Evolutionary conservation across 2,113 vertebrate species (phyloP), one percentile per base, ranked within the genome.

Genomic region (Poeciliopsis prolifica): DNA sequence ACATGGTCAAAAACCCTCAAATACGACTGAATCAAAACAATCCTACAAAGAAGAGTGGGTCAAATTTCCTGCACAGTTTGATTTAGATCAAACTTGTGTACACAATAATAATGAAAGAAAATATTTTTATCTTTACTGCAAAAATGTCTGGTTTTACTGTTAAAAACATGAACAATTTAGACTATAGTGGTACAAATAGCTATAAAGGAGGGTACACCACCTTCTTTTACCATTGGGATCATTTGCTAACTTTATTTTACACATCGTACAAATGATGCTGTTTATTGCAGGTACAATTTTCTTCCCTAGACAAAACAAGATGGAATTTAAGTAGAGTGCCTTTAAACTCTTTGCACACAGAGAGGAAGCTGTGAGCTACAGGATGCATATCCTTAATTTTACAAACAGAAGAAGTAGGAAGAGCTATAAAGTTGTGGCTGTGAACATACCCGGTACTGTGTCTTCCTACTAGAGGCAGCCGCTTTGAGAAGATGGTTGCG

Each of bases 371-470:
- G 0, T 14, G 2, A 51, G 44, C 31, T 64, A 74, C 64, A 60
- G 63, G 72, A 74, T 74, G 44, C 31, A 74, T n/a, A 58, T 66
- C 44, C 44, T 66, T 54, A 58, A 58, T 74, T 74, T 74, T 33
- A 74, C 15, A 26, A 58, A 62, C n/a, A 74, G 22, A 66, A 62
- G 28, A 74, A 14, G 44, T 13, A 73, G 22, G 70, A 28, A 58
- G 31, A 33, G 44, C 28, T 51, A 15, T 64, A 24, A 33, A 26
- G 12, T 30, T 61, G 35, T 22, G 22, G 74, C 58, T 60, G 28
- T 54, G 5, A 67, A 87, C 92, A 31, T 93, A 95, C 95, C 94
- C 70, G 83, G 75, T 87, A 87, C 74, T 81, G 88, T n/a, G 82
- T 88, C 70, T 88, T 93, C 87, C 86, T 90, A 76, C 85, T 89